phyloP scores from a whole-genome alignment of 2,113 vertebrate species.

The Catharus fuscescens region DNA sequence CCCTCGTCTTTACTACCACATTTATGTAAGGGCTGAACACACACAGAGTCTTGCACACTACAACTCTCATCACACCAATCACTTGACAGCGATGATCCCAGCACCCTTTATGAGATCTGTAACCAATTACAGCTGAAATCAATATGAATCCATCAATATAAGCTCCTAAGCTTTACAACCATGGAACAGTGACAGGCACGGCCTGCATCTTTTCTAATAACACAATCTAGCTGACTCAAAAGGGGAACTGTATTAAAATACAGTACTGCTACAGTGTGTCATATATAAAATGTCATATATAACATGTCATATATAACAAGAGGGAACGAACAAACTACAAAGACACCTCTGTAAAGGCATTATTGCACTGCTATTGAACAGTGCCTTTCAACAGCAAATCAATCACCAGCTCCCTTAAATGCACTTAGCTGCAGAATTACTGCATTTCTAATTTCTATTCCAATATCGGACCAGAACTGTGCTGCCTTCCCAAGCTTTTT shows the following conservation, averaged over 20 bases:
- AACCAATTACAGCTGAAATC: background rate
- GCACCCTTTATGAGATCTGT: background rate
- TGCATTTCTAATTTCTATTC: background rate
- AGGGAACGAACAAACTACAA: background rate
- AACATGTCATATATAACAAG: background rate
- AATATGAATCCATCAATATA: background rate
- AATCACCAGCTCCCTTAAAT: background rate
- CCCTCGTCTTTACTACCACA: background rate
- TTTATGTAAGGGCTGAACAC: background rate
- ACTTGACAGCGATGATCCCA: background rate
- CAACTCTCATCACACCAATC: background rate
- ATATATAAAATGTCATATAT: background rate
- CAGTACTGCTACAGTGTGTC: background rate
- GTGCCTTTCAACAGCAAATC: background rate
- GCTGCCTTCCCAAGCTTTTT: background rate
- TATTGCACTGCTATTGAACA: background rate
- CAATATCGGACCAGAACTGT: background rate
- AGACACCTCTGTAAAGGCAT: background rate
- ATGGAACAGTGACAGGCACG: background rate
- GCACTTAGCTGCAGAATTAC: background rate
- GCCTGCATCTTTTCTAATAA: background rate
- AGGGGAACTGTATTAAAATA: background rate
- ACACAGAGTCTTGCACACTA: background rate
- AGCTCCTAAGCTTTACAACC: background rate
- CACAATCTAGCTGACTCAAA: background rate